Base-by-base conservation (phyloP, 1,140 invertebrate species). In the Papilio dardanus region DNA sequence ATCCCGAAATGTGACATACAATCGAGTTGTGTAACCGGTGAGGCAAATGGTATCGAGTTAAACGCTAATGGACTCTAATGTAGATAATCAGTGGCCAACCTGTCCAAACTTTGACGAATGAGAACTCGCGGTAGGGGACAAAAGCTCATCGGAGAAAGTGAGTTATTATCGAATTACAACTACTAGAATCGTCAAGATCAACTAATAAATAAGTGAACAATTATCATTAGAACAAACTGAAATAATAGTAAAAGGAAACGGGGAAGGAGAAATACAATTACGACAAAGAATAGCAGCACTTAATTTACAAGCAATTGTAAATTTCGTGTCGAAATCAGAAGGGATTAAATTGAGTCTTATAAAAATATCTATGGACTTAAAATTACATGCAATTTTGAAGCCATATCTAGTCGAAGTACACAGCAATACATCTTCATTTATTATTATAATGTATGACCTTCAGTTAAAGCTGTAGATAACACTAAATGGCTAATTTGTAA, bases 401-500 rank as follows among this genome's bases (percentile, higher is more conserved):
- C 21, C 71, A 73, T 33, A 31, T 73, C 68, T 74, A 74, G 50
- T 58, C 54, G n/a, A 79, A 74, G 79, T 77, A 82, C 83, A 74
- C 83, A 81, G 12, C 35, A 65, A 77, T 86, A 79, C 76, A 75
- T 86, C 81, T 77, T 69, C 74, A 82, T 78, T 83, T 80, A 84
- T 79, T 82, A 81, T 86, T 81, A 86, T 81, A 82, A 79, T 80
- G 75, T 79, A 77, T 80, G 82, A 83, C 82, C 77, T 85, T 84
- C 81, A 81, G 33, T 81, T 77, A 58, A 79, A 83, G 80, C 83
- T 46, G 75, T 79, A 87, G 87, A 92, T 92, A 91, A 86, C 85
- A 79, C 87, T 92, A 92, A 92, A 91, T 85, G 84, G 86, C 80
- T 92, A 92, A 92, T 91, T 92, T 90, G 86, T 88, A 88, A 83